phyloP scores from a whole-genome alignment of 2,888 invertebrate genomes.

The Tetanocera ferruginea region DNA sequence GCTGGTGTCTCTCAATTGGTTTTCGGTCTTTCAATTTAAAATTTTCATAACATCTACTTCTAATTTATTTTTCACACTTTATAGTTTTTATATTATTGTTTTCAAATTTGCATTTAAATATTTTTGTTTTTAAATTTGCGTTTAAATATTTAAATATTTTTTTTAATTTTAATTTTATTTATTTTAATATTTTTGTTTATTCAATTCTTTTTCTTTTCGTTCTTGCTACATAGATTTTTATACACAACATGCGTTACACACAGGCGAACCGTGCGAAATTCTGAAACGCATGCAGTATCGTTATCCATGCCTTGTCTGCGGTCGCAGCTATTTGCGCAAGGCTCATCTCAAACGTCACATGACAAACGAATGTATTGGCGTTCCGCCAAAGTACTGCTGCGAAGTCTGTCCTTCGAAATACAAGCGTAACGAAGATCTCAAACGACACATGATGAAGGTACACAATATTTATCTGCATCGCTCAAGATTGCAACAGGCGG shows the following conservation, averaged over 20 bases:
- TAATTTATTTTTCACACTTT: no score
- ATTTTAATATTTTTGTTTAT: neutral
- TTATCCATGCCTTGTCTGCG: slow-evolving; percentile 58
- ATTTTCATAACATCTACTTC: neutral
- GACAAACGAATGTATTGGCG: slow-evolving; percentile 59
- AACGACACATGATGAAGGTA: slow-evolving; percentile 55
- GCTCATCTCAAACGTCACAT: slow-evolving; percentile 60
- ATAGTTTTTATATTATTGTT: neutral
- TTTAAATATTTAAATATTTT: neutral
- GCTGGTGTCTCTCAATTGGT: no score
- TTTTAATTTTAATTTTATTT: neutral
- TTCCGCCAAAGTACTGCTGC: slow-evolving; percentile 58
- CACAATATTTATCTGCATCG: slow-evolving; percentile 47
- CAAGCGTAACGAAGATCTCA: slow-evolving; percentile 58
- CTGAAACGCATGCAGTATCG: slow-evolving; percentile 51
- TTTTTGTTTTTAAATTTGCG: neutral
- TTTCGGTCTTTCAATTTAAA: neutral
- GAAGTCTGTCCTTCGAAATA: slow-evolving; percentile 56
- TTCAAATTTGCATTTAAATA: neutral
- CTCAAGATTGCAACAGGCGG: neutral
- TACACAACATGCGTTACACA: neutral
- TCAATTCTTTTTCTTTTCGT: slow-evolving; percentile 30
- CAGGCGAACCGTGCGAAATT: neutral
- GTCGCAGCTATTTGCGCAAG: slow-evolving; percentile 60
- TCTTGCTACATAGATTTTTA: neutral